Base-by-base conservation (phyloP, 2,113 vertebrate species). In the Girardinichthys multiradiatus region DNA sequence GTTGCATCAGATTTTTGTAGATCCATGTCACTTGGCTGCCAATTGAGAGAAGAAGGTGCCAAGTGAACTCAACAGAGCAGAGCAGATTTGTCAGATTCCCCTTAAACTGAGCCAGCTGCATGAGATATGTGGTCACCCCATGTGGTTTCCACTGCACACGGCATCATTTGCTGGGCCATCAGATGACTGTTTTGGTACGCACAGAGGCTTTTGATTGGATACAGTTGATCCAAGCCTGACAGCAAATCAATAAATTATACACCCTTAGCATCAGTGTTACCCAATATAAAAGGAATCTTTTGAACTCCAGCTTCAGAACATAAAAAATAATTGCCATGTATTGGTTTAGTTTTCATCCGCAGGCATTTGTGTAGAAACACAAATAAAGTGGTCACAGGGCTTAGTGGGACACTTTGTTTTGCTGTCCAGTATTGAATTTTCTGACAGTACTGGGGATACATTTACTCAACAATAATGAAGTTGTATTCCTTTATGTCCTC, bases 191-290 rank as follows among this genome's bases (percentile, higher is more conserved):
- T 77, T 74, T 81, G 77, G 66, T 78, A 59, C 59, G 60, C 61
- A 76, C 66, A 28, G 42, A 76, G 76, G 70, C 68, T 84, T 85
- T 81, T 73, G 77, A 89, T 85, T 73, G 79, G 76, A 51, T 66
- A 45, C 8, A 64, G 83, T 66, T 85, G 84, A 86, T 89, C 76
- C 81, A 21, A 77, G 82, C 21, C 74, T 88, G 90, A 90, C 86
- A 88, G 84, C 62, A 90, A 92, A 92, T 93, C 92, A 80, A 92
- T 93, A 76, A 82, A 88, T 77, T 83, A 71, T 85, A 87, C 89
- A 87, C 77, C 80, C 79, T 68, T 42, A 54, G 87, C 76, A 73
- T 86, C 81, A 35, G 54, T 76, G 83, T 83, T 79, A 60, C 70
- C 76, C 80, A 82, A 89, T 80, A 72, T 69, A 76, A 74, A 67